Evolutionary conservation across 2,888 invertebrate genomes (phyloP).

Genomic region (Polietes domitor): DNA sequence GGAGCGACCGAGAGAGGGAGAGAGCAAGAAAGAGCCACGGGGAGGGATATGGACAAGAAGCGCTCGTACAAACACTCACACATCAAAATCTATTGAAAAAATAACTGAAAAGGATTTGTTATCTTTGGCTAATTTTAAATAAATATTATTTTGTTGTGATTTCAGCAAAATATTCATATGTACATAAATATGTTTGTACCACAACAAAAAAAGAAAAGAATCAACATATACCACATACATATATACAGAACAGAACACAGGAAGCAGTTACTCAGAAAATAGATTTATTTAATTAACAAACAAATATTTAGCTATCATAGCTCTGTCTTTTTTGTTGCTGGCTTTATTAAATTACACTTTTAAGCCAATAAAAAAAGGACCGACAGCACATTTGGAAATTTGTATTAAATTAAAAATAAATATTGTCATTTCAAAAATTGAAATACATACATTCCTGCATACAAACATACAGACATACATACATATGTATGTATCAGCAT

Average conservation of each 20-base stretch:
- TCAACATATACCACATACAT: no score
- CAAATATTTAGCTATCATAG: slow-evolving; percentile 2
- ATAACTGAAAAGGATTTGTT: slow-evolving; percentile 28
- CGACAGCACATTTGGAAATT: not conserved
- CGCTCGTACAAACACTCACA: no score
- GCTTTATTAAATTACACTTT: not conserved
- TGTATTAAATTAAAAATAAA: slow-evolving; percentile 36
- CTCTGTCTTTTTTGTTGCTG: not conserved
- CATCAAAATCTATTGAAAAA: no score
- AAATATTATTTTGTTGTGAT: slow-evolving; percentile 37
- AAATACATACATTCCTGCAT: not conserved
- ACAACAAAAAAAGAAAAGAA: no score
- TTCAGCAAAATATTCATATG: slow-evolving; percentile 8
- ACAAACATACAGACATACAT: not conserved
- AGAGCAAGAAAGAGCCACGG: not conserved
- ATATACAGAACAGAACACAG: no score
- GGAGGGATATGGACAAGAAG: not conserved
- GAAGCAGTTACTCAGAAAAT: not conserved
- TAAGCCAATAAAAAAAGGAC: not conserved
- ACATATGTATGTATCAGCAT: not conserved
- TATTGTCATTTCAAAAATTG: slow-evolving; percentile 22
- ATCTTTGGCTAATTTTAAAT: slow-evolving; percentile 54
- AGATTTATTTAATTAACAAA: slow-evolving; percentile 27
- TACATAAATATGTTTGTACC: not conserved
- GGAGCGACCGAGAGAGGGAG: not conserved